These are phyloP conservation scores for Acipenser transmontanus DNA, from an alignment of 2,797 vertebrate species.

Conservation along the genomic window DNA sequence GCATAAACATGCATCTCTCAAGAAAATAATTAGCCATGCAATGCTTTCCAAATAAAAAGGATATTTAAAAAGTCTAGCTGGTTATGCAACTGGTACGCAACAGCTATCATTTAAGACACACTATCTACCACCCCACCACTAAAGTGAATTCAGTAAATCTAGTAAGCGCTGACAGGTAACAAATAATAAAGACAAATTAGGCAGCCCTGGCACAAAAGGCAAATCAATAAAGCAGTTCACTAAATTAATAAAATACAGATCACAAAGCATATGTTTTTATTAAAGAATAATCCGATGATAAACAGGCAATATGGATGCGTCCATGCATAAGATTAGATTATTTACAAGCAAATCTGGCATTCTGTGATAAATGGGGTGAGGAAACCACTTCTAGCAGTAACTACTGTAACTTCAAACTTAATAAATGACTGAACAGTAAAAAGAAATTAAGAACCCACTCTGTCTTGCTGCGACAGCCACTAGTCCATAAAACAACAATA, in stretches of 20 bases:
- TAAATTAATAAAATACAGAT: slow-evolving; percentile 54
- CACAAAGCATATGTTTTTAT: slow-evolving; percentile 46
- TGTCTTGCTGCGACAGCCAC: neutral
- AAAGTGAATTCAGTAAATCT: slow-evolving; percentile 7
- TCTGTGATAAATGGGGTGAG: slow-evolving; percentile 50
- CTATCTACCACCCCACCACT: neutral
- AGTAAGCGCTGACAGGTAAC: slow-evolving; percentile 26
- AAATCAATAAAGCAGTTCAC: slow-evolving; percentile 41
- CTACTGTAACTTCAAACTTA: slow-evolving; percentile 24
- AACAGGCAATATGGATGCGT: slow-evolving; percentile 46
- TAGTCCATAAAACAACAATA: neutral
- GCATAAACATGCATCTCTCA: too few relatives aligned
- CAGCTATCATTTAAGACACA: neutral
- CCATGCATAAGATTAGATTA: slow-evolving; percentile 59
- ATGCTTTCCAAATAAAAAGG: too few relatives aligned
- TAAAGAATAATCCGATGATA: slow-evolving; percentile 51
- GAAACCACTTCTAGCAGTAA: slow-evolving; percentile 35
- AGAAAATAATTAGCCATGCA: too few relatives aligned
- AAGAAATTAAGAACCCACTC: slow-evolving; percentile 1
- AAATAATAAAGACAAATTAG: slow-evolving; percentile 43
- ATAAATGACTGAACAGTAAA: neutral
- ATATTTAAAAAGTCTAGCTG: too few relatives aligned
- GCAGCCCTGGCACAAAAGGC: slow-evolving; percentile 32
- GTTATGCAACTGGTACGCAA: neutral
- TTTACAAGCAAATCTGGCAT: slow-evolving; percentile 52